Percentiles rank a stretch among this genome's conserved stretches.
Evolutionary conservation across 2,113 vertebrate species (phyloP).

Genomic region (Channa maculata): DNA sequence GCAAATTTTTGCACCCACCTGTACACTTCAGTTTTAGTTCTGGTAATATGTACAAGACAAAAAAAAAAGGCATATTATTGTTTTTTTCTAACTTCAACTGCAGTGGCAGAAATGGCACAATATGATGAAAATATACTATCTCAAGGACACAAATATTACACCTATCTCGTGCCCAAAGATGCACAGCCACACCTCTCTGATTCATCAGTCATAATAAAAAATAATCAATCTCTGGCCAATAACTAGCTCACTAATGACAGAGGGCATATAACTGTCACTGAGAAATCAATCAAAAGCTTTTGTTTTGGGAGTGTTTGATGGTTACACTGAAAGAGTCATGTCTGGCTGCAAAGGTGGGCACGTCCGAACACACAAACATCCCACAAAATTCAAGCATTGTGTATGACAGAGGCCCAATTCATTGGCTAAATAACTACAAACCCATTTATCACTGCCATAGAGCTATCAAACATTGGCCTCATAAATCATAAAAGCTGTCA

Average conservation of each 20-base stretch:
- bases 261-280: constrained; percentile 66
- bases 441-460: constrained; percentile 66
- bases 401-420: constrained; percentile 26
- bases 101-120: too few species aligned
- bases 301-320: constrained; percentile 40
- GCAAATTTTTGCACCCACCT: too few species aligned
- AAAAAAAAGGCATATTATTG: too few species aligned
- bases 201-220: constrained; percentile 44
- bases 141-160: constrained; percentile 27
- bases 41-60: too few species aligned
- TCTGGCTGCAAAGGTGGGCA: neutral
- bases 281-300: constrained; percentile 70
- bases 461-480: constrained; percentile 55
- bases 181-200: constrained; percentile 17
- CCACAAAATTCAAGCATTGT: neutral
- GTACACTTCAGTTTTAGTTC: too few species aligned
- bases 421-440: constrained; percentile 59
- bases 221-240: constrained; percentile 48
- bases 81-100: too few species aligned
- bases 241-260: constrained; percentile 58
- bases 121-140: neutral
- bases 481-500: constrained; percentile 65
- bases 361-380: neutral
- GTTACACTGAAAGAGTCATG: constrained; percentile 36
- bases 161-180: neutral